Evolutionary conservation across 2,797 vertebrate genomes (phyloP), one percentile per base, ranked within the genome.

Genomic region (Falco cherrug): DNA sequence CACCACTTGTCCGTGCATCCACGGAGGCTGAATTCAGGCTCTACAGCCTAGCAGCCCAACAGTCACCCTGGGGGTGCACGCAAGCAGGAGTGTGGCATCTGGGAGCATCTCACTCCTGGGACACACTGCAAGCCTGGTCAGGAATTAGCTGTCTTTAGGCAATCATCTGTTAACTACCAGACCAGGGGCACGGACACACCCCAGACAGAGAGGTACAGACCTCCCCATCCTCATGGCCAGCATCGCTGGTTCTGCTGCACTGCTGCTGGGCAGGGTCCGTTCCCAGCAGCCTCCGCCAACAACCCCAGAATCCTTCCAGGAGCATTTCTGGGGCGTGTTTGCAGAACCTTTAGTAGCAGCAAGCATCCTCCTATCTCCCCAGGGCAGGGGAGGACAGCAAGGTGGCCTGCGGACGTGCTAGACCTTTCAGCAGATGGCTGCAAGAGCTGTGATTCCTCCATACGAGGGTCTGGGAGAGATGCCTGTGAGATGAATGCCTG

Each of bases 401-500:
- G 45, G 51, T 29, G 48, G 65, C 43, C 35, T 0, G 0, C 28
- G 83, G 26, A 56, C 12, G 2, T 7, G 4, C 13, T 11, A 9
- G 57, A 13, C 47, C 67, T 41, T 79, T 22, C 24, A 14, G 60
- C 91, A 96, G 94, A 69, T 35, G 80, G 35, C 37, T 5, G 6
- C 2, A 11, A 8, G 2, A 73, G 90, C 57, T 43, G 43, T 1
- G 1, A 6, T 45, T 84, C 35, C 90, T 59, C 91, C 4, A 0
- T 4, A 13, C 5, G 3, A 54, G 60, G 68, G 43, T n/a, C 47
- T 1, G 9, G 85, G 84, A 69, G 63, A 35, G n/a, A 41, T 0
- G 7, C 73, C 84, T 37, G 82, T 6, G 61, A 97, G 95, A 96
- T 65, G 74, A 64, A 94, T 85, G 85, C 56, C 25, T 59, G 33